Evolutionary conservation across 2,888 invertebrate species (phyloP), one percentile per base, ranked within the genome.

Genomic region (Erebia aethiops): DNA sequence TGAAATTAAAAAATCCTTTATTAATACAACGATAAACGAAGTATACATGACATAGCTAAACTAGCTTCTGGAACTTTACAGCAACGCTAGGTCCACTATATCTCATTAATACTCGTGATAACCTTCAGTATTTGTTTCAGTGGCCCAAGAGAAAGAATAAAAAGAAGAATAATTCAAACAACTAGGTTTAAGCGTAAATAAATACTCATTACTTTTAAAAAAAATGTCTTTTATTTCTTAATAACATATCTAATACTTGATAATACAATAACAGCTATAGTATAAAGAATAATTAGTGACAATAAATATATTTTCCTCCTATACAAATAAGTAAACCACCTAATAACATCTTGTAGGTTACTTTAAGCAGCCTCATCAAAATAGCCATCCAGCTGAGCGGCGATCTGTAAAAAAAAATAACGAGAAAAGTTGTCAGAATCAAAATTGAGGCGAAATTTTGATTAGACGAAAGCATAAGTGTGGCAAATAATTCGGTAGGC

Each of bases 341-440:
- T 18, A 10, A 14, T n/a, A 51, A 51, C 51, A 51, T 51, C 51
- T 10, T 10, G 18, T 18, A 4, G 10, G 5, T 61, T 0, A 13
- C 9, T 66, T 77, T 94, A 97, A 46, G 97, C 97, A 60, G 97
- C 96, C 77, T 98, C 97, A 92, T 99, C 99, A 88, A 99, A 99
- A 83, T 99, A 98, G 72, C 97, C 96, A 83, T 98, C 97, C 64
- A 99, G 95, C 83, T 97, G 95, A 0, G 95, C 95, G 1, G 96
- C 95, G 9, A 99, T 96, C 92, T 92, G 87, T 18, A 82, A 82
- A 65, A 72, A 67, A 26, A 26, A 26, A 26, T 26, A 26, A 26
- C 26, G 26, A 26, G 3, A 26, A 26, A 26, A 26, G 26, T 26
- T 26, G 26, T 26, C 26, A 26, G 4, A 26, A 26, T 4, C 26